Conservation (phyloP, 2,888 invertebrate species). For the Standfussiana lucernea region DNA sequence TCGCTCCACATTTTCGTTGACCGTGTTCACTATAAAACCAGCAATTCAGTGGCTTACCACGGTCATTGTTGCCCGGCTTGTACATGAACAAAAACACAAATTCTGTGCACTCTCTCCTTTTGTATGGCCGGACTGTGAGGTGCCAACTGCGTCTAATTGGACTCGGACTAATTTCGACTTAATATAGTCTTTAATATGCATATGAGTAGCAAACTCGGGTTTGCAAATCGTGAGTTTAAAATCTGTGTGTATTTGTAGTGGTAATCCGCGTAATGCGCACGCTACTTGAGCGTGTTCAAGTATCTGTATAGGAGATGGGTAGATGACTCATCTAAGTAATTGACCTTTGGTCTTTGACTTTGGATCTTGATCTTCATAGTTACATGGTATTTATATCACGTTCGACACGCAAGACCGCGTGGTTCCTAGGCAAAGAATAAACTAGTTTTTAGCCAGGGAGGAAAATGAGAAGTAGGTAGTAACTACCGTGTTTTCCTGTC, state of each 20-base stretch:
- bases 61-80: slow-evolving; percentile 56
- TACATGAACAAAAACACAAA: slow-evolving; percentile 65
- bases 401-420: slow-evolving; percentile 8
- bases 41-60: slow-evolving; percentile 66
- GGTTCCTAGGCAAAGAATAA: neutral
- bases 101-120: slow-evolving; percentile 58
- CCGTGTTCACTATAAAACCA: slow-evolving; percentile 65
- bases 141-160: slow-evolving; percentile 66
- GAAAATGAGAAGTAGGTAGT: neutral
- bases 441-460: neutral
- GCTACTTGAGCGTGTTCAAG: slow-evolving; percentile 5
- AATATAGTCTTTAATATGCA: slow-evolving; percentile 62
- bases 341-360: slow-evolving; percentile 30
- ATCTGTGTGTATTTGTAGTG: slow-evolving; percentile 24
- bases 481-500: neutral
- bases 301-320: slow-evolving; percentile 12
- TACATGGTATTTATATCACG: slow-evolving; percentile 3
- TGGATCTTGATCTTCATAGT: slow-evolving; percentile 24
- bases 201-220: slow-evolving; percentile 43
- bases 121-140: slow-evolving; percentile 57
- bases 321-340: slow-evolving; percentile 22
- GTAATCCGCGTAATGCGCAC: neutral
- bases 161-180: slow-evolving; percentile 62
- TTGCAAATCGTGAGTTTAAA: slow-evolving; percentile 51
- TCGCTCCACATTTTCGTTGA: slow-evolving; percentile 63